Evolutionary conservation across 1,140 invertebrate species (phyloP), one percentile per base, ranked within the genome.

Genomic region (Lordiphosa collinella): DNA sequence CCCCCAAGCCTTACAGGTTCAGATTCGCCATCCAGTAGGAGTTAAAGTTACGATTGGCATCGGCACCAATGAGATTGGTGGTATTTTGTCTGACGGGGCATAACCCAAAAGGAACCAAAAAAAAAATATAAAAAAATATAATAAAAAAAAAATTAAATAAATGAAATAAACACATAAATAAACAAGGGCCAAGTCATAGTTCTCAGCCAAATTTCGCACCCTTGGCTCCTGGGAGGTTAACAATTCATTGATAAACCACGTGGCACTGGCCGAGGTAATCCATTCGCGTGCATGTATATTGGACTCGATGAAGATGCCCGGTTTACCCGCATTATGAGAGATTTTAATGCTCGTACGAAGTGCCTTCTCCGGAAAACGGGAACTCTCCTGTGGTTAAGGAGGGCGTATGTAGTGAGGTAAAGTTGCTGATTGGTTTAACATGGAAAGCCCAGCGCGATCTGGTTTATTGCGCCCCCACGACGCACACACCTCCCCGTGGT

Each of bases 41-140:
- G 58, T 92, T 92, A 88, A 93, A 94, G 80, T 95, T 95, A 36
- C 94, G 90, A 72, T 94, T 94, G 2, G 91, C 89, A 73, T 95
- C 93, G 0, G 92, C 92, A 2, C 94, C 94, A 16, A 92, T 85
- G 0, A 25, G 10, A 4, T 34, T 66, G 3, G 48, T 73, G 31
- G 55, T 11, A 56, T n/a, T 87, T 67, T 2, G 86, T 79, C 37
- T 88, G 85, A 4, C 91, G 84, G 3, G 90, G 91, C 63, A 92
- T 92, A 14, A 91, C 80, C 91, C 91, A 92, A 59, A 91, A 80
- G n/a, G 89, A 50, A 79, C 65, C 90, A 54, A 13, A 16, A 3
- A 31, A 50, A 25, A 11, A 10, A 29, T 11, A 14, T 35, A 34
- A 11, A 6, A 0, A 5, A 3, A 7, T n/a, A n/a, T n/a, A n/a